Evolutionary conservation across 2,113 vertebrate genomes (phyloP).

Genomic region (Romanogobio albipinnatus): DNA sequence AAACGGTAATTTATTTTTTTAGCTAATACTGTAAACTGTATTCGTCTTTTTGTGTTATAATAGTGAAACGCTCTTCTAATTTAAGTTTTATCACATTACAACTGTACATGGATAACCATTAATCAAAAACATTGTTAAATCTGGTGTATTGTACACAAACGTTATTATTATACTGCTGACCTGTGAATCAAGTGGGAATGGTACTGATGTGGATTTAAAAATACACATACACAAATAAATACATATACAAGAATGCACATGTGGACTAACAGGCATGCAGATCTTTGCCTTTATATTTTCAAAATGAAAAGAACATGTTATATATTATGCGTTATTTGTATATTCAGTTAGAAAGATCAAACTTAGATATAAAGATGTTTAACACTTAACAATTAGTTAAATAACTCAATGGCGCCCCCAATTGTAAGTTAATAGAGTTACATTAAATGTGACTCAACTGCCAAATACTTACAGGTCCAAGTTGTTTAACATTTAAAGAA

Average conservation of each 20-base stretch:
- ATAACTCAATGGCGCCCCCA: constrained; percentile 12
- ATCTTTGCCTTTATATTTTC: background rate
- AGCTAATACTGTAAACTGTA: constrained; percentile 53
- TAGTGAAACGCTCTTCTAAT: background rate
- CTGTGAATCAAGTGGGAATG: constrained; percentile 30
- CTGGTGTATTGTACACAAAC: background rate
- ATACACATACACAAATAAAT: background rate
- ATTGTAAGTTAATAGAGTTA: background rate
- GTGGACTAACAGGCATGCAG: background rate
- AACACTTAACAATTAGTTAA: no score
- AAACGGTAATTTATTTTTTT: constrained; percentile 58
- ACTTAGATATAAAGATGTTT: background rate
- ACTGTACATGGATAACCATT: background rate
- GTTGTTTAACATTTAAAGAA: background rate
- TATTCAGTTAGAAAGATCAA: background rate
- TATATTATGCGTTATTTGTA: background rate
- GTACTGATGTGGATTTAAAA: constrained; percentile 19
- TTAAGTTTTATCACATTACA: background rate
- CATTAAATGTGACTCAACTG: background rate
- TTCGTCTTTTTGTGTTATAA: constrained; percentile 36
- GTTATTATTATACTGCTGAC: background rate
- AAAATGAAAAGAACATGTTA: background rate
- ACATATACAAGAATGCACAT: constrained; percentile 19
- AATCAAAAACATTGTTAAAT: background rate
- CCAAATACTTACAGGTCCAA: background rate